A percentile compares a stretch with the other conserved stretches of the same genome.
Conservation (phyloP, 2,888 invertebrate genomes). For the Papilio elwesi region DNA sequence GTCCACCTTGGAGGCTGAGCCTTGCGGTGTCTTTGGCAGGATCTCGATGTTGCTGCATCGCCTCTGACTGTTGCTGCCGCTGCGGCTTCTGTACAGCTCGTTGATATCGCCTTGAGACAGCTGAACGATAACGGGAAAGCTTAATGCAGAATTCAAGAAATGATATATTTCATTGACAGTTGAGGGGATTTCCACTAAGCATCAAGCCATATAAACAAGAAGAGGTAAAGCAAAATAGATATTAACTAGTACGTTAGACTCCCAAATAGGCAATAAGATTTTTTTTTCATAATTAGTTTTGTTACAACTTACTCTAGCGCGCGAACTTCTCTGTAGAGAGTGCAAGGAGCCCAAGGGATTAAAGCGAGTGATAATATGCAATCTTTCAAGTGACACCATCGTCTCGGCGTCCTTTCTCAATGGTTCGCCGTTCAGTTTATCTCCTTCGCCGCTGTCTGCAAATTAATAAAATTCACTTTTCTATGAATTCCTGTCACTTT, state of each 20-base stretch:
- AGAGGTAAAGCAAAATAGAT: no score
- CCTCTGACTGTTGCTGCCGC: conserved; percentile 79
- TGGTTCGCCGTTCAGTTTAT: conserved; percentile 86
- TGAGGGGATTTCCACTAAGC: no score
- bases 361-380: conserved; percentile 90
- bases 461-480: not conserved
- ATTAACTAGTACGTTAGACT: no score
- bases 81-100: conserved; percentile 76
- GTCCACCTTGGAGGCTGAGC: conserved; percentile 86
- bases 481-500: not conserved
- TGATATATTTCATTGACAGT: no score
- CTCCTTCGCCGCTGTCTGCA: conserved; percentile 84
- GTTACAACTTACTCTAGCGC: conserved; percentile 74
- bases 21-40: conserved; percentile 67
- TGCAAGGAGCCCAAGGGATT: conserved; percentile 90
- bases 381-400: conserved; percentile 88
- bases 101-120: conserved; percentile 82
- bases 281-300: no score
- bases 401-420: conserved; percentile 88
- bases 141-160: no score
- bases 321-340: conserved; percentile 87
- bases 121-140: conserved; percentile 54
- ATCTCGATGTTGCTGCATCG: conserved; percentile 85
- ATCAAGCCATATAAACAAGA: no score
- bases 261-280: no score